Evolutionary conservation across 1,140 invertebrate genomes (phyloP).

Genomic region (Drosophila sucinea): DNA sequence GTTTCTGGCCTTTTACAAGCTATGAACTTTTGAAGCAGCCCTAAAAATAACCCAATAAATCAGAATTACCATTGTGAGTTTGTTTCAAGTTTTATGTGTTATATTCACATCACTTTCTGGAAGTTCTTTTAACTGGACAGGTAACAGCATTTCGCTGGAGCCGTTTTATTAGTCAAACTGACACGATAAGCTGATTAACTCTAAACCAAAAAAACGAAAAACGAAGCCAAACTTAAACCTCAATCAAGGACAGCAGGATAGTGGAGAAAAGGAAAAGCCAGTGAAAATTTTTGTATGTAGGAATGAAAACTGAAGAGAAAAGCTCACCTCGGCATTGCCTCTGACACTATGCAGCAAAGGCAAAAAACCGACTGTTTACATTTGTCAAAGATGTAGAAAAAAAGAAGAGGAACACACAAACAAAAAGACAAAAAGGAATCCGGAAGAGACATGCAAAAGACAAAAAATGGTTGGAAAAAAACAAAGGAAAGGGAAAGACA

Average conservation of each 20-base stretch:
- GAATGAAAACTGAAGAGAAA: slow-evolving; percentile 22
- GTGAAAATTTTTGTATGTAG: slow-evolving; percentile 1
- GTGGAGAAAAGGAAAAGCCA: slow-evolving; percentile 13
- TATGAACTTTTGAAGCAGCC: too few relatives aligned
- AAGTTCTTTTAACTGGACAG: background rate
- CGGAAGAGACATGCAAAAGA: background rate
- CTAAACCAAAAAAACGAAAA: slow-evolving; percentile 62
- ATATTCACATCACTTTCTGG: background rate
- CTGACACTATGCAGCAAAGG: slow-evolving; percentile 14
- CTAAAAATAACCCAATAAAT: too few relatives aligned
- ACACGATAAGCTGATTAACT: slow-evolving; percentile 78
- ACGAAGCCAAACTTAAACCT: slow-evolving; percentile 34
- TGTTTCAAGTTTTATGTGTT: too few relatives aligned
- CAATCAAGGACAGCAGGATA: slow-evolving; percentile 17
- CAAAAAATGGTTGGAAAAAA: slow-evolving; percentile 9
- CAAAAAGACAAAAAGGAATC: slow-evolving; percentile 15
- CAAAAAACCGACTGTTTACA: slow-evolving; percentile 60
- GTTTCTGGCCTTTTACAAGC: too few relatives aligned
- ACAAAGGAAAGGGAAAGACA: background rate
- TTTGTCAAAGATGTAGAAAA: slow-evolving; percentile 72
- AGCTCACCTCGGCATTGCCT: slow-evolving; percentile 45
- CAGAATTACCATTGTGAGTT: too few relatives aligned
- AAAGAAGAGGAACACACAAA: slow-evolving; percentile 21
- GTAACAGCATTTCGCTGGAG: background rate
- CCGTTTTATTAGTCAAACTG: slow-evolving; percentile 72